Conservation (phyloP, 1,140 invertebrate species). For the Caerostris extrusa region DNA sequence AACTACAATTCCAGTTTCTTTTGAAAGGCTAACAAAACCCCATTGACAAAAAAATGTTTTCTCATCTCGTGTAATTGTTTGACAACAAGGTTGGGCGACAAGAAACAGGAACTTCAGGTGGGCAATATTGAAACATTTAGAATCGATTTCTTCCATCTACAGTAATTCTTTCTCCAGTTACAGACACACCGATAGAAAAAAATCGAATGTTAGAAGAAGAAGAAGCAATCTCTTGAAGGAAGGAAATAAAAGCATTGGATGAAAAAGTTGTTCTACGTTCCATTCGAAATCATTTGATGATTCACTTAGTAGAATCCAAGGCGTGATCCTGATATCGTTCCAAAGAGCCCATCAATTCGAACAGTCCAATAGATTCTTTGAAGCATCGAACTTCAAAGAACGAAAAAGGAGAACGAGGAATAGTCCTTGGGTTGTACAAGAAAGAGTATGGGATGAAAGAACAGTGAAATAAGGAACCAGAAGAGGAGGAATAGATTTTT, state of each 20-base stretch:
- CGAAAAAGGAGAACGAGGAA: background rate
- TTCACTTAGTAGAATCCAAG: slow-evolving; percentile 16
- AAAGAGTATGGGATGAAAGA: background rate
- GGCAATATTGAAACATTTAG: background rate
- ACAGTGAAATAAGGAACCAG: slow-evolving; percentile 6
- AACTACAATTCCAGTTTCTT: too few species aligned
- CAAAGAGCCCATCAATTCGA: background rate
- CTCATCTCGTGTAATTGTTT: background rate
- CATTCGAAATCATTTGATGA: slow-evolving; percentile 38
- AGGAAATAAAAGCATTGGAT: background rate
- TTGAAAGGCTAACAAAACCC: too few species aligned
- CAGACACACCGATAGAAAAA: background rate
- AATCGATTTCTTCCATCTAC: background rate
- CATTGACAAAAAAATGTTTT: background rate
- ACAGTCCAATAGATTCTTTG: slow-evolving; percentile 30
- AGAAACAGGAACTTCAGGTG: background rate
- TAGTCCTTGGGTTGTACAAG: background rate
- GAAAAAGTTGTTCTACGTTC: background rate
- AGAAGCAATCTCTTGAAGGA: background rate
- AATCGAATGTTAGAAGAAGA: background rate
- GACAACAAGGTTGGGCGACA: background rate
- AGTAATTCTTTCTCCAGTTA: too few species aligned
- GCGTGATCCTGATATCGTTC: slow-evolving; percentile 5
- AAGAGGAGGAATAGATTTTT: background rate
- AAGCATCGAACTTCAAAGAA: background rate